Conservation (phyloP, 1,140 invertebrate species). For the Diabrotica undecimpunctata region DNA sequence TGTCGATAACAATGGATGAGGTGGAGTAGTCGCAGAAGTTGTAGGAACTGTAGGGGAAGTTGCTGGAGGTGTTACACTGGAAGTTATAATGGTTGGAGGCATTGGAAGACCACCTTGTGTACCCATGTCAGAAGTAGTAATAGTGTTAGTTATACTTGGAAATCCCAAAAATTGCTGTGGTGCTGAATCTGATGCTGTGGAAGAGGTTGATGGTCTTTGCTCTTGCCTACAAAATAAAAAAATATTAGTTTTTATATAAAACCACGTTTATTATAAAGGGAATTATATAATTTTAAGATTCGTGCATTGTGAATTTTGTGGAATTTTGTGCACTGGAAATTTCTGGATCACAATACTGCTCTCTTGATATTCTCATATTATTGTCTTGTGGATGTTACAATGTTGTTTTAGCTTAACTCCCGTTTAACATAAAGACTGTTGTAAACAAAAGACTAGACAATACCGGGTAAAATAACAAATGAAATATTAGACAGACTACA, state of each 20-base stretch:
- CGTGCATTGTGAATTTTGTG: too few relatives aligned
- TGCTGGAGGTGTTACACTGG: slow-evolving; percentile 73
- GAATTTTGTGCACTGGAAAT: too few relatives aligned
- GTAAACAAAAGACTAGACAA: too few relatives aligned
- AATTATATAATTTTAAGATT: too few relatives aligned
- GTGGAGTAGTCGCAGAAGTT: slow-evolving; percentile 54
- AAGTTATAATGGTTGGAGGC: slow-evolving; percentile 76
- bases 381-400: too few relatives aligned
- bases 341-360: too few relatives aligned
- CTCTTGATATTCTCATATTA: too few relatives aligned
- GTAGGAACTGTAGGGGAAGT: slow-evolving; percentile 56
- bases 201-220: slow-evolving; percentile 74
- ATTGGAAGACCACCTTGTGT: slow-evolving; percentile 61
- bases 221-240: slow-evolving; percentile 52
- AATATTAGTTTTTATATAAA: background rate
- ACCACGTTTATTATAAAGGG: too few relatives aligned
- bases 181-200: slow-evolving; percentile 66
- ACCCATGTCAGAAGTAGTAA: slow-evolving; percentile 49
- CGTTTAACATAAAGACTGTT: too few relatives aligned
- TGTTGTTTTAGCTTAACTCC: too few relatives aligned
- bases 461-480: too few relatives aligned
- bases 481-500: too few relatives aligned
- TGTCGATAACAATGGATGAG: slow-evolving; percentile 60
- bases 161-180: slow-evolving; percentile 35
- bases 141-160: slow-evolving; percentile 8